Conservation (phyloP, 2,888 invertebrate species). For the Hydriomena furcata region DNA sequence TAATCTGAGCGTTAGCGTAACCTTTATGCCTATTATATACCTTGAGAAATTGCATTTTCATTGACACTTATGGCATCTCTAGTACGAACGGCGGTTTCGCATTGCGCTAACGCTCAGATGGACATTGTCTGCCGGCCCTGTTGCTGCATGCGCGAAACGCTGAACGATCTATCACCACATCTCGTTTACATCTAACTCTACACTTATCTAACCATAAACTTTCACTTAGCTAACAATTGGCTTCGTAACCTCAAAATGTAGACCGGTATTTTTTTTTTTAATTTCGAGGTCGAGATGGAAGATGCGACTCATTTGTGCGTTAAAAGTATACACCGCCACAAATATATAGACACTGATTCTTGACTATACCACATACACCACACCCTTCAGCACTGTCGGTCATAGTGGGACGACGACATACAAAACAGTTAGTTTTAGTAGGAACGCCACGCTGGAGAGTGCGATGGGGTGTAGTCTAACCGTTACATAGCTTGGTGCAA, state of each 20-base stretch:
- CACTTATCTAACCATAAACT: constrained; percentile 72
- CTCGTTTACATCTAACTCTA: constrained; percentile 65
- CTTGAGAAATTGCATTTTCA: no score
- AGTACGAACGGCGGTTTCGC: no score
- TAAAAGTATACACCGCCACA: constrained; percentile 45
- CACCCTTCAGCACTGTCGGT: constrained; percentile 2
- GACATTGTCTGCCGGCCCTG: constrained; percentile 31
- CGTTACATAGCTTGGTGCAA: constrained; percentile 38
- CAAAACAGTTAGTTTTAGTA: background rate
- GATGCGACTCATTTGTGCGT: constrained; percentile 61
- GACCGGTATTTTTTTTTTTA: constrained; percentile 45
- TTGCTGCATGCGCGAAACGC: constrained; percentile 55
- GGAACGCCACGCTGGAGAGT: background rate
- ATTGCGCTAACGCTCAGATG: background rate
- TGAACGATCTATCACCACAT: constrained; percentile 59
- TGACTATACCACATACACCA: constrained; percentile 5
- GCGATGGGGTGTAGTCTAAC: background rate
- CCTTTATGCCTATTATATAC: no score
- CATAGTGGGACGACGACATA: no score
- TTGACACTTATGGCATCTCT: no score
- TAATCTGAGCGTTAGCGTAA: background rate
- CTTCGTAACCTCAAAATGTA: constrained; percentile 63
- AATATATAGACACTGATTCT: constrained; percentile 44
- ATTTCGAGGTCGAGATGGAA: constrained; percentile 47
- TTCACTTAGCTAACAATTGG: constrained; percentile 77